phyloP scores from a whole-genome alignment of 2,888 invertebrate genomes.

The Myopa testacea region DNA sequence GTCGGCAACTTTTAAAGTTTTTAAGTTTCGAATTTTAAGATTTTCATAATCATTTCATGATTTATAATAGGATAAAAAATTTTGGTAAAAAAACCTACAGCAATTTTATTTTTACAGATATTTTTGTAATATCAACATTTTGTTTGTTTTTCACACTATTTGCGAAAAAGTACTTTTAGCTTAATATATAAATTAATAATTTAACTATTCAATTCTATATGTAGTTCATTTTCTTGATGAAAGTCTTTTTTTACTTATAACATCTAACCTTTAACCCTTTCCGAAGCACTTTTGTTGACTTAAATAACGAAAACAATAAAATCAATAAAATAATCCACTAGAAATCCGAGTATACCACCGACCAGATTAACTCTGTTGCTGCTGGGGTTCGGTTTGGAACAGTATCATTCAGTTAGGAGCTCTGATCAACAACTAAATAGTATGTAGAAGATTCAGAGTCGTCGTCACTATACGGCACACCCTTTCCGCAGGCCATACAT shows the following conservation, averaged over 20 bases:
- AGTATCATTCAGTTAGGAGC: background rate
- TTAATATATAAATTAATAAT: no score
- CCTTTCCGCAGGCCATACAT: constrained; percentile 84
- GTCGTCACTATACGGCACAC: constrained; percentile 79
- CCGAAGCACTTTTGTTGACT: background rate
- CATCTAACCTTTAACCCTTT: constrained; percentile 6
- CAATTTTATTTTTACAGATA: background rate
- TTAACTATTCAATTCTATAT: background rate
- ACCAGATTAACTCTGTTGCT: no score
- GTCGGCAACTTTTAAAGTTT: no score
- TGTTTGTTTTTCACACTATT: no score
- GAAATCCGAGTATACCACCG: no score
- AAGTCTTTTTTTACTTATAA: constrained; percentile 28
- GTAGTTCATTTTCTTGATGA: background rate
- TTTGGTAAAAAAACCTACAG: no score
- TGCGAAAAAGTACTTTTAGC: no score
- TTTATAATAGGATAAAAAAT: no score
- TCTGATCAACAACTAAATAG: background rate
- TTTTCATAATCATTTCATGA: no score
- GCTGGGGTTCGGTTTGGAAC: constrained; percentile 24
- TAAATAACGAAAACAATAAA: background rate
- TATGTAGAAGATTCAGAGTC: constrained; percentile 39
- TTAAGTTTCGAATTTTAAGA: no score
- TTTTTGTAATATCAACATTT: background rate
- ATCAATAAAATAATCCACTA: background rate